Conservation (phyloP, 30 jellyfish, hydroid and myxozoan species). For the Aurelia sp. region DNA sequence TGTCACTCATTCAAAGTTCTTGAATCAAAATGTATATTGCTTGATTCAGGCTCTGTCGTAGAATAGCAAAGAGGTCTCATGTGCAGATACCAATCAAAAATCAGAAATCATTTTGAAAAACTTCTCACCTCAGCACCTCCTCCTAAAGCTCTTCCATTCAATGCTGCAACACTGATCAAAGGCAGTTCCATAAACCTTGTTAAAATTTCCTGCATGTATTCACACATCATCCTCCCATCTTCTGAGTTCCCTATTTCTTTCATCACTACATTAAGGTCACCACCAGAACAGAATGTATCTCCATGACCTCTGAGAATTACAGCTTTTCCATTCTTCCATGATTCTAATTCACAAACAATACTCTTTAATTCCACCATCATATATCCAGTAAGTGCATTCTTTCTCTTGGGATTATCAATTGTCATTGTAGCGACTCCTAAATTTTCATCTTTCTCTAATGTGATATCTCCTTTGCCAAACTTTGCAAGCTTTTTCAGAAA, state of each 20-base stretch:
- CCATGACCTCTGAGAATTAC: conserved; percentile 73
- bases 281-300: conserved; percentile 90
- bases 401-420: conserved; percentile 70
- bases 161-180: conserved; percentile 80
- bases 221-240: conserved; percentile 85
- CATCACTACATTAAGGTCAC: conserved; percentile 88
- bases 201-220: conserved; percentile 80
- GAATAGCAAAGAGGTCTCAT: too few species aligned
- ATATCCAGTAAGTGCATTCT: conserved; percentile 82
- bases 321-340: conserved; percentile 83
- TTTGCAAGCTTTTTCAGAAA: conserved; percentile 36
- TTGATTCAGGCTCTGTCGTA: too few species aligned
- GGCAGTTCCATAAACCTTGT: conserved; percentile 80
- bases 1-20: too few species aligned
- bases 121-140: conserved; percentile 96
- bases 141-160: conserved; percentile 88
- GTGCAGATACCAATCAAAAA: too few species aligned
- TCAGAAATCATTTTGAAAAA: too few species aligned
- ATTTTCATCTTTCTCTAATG: conserved; percentile 25
- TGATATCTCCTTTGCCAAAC: conserved; percentile 51
- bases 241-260: conserved; percentile 77
- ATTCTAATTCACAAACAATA: conserved; percentile 54
- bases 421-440: conserved; percentile 74
- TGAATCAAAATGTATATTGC: too few species aligned
- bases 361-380: conserved; percentile 71